Evolutionary conservation across 2,888 invertebrate genomes (phyloP).

Genomic region (Gortyna flavago): DNA sequence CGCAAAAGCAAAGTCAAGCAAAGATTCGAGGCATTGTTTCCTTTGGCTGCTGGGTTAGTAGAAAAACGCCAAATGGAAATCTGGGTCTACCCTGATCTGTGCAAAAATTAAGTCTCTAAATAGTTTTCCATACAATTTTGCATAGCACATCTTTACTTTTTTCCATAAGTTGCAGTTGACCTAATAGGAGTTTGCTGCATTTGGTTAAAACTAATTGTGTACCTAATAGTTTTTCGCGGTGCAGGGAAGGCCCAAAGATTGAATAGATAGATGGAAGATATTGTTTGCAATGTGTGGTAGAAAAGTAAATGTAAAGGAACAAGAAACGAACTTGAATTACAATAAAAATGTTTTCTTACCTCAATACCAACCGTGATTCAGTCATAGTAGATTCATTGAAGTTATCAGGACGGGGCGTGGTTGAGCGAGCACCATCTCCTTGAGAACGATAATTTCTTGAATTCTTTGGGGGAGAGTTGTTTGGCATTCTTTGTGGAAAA

Average conservation of each 20-base stretch:
- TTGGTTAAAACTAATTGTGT: background rate
- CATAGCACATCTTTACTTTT: background rate
- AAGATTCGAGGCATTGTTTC: background rate
- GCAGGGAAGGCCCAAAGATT: background rate
- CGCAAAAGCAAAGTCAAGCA: too few relatives aligned
- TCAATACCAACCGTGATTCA: constrained; percentile 85
- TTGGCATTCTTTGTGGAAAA: constrained; percentile 77
- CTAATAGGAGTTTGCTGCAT: background rate
- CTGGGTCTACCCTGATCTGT: background rate
- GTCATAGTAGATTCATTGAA: constrained; percentile 88
- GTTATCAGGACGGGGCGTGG: constrained; percentile 80
- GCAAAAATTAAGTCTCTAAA: background rate
- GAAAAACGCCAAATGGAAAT: background rate
- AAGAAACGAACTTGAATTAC: background rate
- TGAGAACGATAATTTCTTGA: constrained; percentile 79
- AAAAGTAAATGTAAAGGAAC: too few relatives aligned
- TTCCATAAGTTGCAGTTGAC: background rate
- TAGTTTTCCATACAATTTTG: background rate
- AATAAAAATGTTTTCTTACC: constrained; percentile 70
- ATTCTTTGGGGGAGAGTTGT: constrained; percentile 83
- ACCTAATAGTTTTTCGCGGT: background rate
- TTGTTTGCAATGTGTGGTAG: background rate
- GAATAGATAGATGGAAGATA: background rate
- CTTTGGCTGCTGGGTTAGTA: background rate
- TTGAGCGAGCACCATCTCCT: constrained; percentile 84